Conservation (phyloP, 1,140 invertebrate species). For the Cyphomyrmex costatus region DNA sequence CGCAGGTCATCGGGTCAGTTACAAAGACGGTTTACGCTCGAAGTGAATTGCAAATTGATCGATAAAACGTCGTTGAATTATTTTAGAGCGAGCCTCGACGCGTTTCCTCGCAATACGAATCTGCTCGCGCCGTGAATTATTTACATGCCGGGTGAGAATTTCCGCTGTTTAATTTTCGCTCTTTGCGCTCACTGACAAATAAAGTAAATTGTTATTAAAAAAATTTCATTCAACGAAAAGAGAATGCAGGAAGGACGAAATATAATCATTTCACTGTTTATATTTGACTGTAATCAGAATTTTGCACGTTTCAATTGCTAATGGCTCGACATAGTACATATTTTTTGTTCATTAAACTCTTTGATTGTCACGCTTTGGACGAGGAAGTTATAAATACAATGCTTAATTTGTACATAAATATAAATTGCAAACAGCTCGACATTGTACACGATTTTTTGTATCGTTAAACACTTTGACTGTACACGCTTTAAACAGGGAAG, state of each 20-base stretch:
- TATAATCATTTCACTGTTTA: conserved; percentile 34
- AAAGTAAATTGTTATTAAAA: conserved; percentile 17
- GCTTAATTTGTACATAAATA: not conserved
- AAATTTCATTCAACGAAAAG: conserved; percentile 5
- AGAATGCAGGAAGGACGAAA: not conserved
- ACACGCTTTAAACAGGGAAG: not conserved
- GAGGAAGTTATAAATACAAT: not conserved
- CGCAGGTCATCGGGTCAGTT: conserved; percentile 54
- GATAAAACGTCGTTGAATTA: conserved; percentile 63
- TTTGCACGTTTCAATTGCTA: conserved; percentile 22
- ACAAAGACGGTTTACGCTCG: conserved; percentile 32
- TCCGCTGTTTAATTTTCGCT: conserved; percentile 45
- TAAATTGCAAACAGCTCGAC: conserved; percentile 4
- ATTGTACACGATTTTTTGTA: not conserved
- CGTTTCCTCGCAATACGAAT: conserved; percentile 20
- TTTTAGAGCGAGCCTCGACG: conserved; percentile 43
- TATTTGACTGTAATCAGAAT: not conserved
- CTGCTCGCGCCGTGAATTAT: conserved; percentile 34
- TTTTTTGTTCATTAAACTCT: conserved; percentile 2
- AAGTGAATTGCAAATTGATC: conserved; percentile 54
- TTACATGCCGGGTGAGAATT: conserved; percentile 40
- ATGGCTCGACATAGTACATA: not conserved
- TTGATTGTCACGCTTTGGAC: conserved; percentile 12
- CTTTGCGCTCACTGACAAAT: conserved; percentile 9
- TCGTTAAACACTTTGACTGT: conserved; percentile 23